These are phyloP conservation scores for Rhabdophis nuchalis DNA, from an alignment of 2,797 vertebrate genomes.

Conservation along the genomic window DNA sequence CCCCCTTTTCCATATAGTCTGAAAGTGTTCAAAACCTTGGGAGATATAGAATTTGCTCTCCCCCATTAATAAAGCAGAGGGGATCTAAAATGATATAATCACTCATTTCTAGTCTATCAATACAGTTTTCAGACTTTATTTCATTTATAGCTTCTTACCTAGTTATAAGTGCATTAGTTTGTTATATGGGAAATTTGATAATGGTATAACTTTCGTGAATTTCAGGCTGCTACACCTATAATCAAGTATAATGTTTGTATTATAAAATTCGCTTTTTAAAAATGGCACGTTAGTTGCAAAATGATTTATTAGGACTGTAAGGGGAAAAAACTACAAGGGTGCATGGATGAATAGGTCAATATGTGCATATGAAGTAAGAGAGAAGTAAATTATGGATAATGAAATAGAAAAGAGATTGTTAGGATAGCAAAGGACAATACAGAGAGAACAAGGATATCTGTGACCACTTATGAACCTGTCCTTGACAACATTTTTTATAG, in stretches of 20 bases:
- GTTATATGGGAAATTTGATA: slow-evolving; percentile 10
- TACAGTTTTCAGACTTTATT: slow-evolving; percentile 27
- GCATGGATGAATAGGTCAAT: background rate
- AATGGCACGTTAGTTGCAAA: background rate
- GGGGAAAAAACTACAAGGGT: background rate
- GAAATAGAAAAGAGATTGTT: background rate
- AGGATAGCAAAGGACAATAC: background rate
- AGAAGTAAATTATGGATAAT: background rate
- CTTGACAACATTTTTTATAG: background rate
- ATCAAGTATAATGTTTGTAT: background rate
- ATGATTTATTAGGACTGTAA: background rate
- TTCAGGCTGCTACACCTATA: slow-evolving; percentile 13
- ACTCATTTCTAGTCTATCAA: slow-evolving; percentile 56
- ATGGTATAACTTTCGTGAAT: background rate
- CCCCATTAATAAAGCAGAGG: slow-evolving; percentile 50
- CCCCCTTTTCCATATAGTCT: background rate
- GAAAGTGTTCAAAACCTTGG: background rate
- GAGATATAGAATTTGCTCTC: background rate
- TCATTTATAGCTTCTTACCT: slow-evolving; percentile 18
- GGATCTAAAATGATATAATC: slow-evolving; percentile 63
- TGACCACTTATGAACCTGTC: background rate
- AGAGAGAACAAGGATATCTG: background rate
- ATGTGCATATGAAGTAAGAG: background rate
- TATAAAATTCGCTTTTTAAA: background rate
- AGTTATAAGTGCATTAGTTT: background rate